Evolutionary conservation across 2,888 invertebrate genomes (phyloP).

Genomic region (Callosobruchus maculatus): DNA sequence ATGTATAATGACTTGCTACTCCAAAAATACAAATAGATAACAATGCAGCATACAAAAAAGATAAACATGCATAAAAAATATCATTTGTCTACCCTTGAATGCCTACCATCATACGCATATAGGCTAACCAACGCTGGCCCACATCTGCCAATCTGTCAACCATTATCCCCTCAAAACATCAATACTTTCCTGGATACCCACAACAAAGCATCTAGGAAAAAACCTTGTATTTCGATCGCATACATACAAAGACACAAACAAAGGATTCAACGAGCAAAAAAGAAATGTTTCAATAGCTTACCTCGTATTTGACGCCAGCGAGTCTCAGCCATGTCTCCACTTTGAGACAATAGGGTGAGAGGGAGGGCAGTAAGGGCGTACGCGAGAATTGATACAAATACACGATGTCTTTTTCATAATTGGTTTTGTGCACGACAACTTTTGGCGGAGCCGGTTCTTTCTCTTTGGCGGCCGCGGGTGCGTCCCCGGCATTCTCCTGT

Average conservation of each 20-base stretch:
- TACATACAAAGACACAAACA: background rate
- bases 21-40: too few relatives aligned
- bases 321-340: slow-evolving; percentile 94
- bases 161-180: background rate
- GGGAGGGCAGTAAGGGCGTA: slow-evolving; percentile 83
- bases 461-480: slow-evolving; percentile 54
- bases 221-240: background rate
- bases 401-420: slow-evolving; percentile 88
- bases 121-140: background rate
- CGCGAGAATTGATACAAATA: slow-evolving; percentile 93
- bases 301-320: slow-evolving; percentile 91
- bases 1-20: too few relatives aligned
- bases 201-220: background rate
- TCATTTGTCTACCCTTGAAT: background rate
- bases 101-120: background rate
- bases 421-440: slow-evolving; percentile 78
- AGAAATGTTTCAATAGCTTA: slow-evolving; percentile 50
- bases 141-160: background rate
- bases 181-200: background rate
- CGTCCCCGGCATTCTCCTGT: slow-evolving; percentile 50
- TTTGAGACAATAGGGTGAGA: slow-evolving; percentile 91
- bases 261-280: background rate
- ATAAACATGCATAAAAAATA: too few relatives aligned
- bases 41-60: too few relatives aligned
- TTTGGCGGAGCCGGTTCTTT: slow-evolving; percentile 69